Evolutionary conservation across 2,113 vertebrate species (phyloP), one percentile per base, ranked within the genome.

Genomic region (Pterophyllum scalare): DNA sequence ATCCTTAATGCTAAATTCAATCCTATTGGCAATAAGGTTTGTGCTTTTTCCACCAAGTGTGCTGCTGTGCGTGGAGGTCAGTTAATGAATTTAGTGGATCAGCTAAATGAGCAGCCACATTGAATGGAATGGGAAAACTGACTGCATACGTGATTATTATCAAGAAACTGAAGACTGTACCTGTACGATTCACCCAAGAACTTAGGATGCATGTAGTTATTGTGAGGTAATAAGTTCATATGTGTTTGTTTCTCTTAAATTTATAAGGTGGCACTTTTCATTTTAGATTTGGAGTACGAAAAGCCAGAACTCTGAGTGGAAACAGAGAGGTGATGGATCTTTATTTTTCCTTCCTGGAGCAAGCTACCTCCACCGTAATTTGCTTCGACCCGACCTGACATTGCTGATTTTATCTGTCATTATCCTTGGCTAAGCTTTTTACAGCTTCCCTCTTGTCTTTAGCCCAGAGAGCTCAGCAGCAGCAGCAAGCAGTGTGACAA

Each of bases 391-490:
- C 28, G 72, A 82, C 40, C 61, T 75, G 77, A 85, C 86, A 28
- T 61, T 15, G 61, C 80, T 87, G 78, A 82, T 89, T 81, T 75
- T 75, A 89, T 87, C 83, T 70, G 85, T 61, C 76, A 46, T 89
- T 89, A 87, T 91, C 87, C 80, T 75, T 24, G 1, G 64, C 82
- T 89, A 56, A 85, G 77, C 81, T 79, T 77, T 77, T 83, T 82
- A 89, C 77, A 79, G 86, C 89, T 85, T 83, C 80, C 26, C 67
- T 82, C 79, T 72, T 54, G 80, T 89, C 81, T 86, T 84, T 58
- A 77, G 64, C 35, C 28, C 11, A 74, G 59, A 64, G 77, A 86
- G 75, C 83, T 81, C 61, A 61, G 72, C 78, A 74, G 61, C 75
- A 15, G 35, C 35, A 43, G 49, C 12, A 22, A 59, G 78, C 12